These are phyloP conservation scores for Scaptomyza parva DNA, from an alignment of 2,888 invertebrate species.

Conservation along the genomic window DNA sequence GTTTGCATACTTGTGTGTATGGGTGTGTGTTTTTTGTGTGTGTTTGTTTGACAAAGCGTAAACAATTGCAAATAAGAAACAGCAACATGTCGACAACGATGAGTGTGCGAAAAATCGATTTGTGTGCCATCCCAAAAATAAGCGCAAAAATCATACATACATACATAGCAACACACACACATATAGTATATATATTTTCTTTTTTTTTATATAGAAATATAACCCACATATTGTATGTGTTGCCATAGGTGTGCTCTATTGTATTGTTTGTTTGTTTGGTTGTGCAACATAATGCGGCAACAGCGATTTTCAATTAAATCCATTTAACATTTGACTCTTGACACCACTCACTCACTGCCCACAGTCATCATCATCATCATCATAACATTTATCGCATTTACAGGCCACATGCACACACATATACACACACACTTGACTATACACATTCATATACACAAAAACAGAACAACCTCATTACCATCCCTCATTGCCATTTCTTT, in stretches of 20 bases:
- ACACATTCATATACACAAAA: slow-evolving; percentile 12
- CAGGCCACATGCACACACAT: slow-evolving; percentile 12
- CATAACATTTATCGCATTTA: slow-evolving; percentile 42
- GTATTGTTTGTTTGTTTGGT: slow-evolving; percentile 30
- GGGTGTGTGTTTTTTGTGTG: slow-evolving; percentile 42
- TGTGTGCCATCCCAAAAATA: slow-evolving; percentile 75
- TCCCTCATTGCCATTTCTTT: slow-evolving; percentile 50
- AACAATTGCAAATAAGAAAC: slow-evolving; percentile 74
- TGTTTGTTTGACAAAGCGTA: slow-evolving; percentile 73
- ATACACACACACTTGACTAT: slow-evolving; percentile 10
- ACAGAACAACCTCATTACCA: slow-evolving; percentile 50
- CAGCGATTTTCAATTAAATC: slow-evolving; percentile 70
- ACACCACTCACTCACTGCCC: slow-evolving; percentile 40
- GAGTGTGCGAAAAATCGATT: slow-evolving; percentile 78
- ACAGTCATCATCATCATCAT: slow-evolving; percentile 22
- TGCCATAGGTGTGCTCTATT: slow-evolving; percentile 43
- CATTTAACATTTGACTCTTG: slow-evolving; percentile 68
- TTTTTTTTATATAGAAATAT: slow-evolving; percentile 14
- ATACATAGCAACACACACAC: slow-evolving; percentile 24
- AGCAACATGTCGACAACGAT: slow-evolving; percentile 47
- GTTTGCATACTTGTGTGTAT: slow-evolving; percentile 32
- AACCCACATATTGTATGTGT: slow-evolving; percentile 47
- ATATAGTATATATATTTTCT: background rate
- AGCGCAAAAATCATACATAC: slow-evolving; percentile 42
- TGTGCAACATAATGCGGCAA: slow-evolving; percentile 72